Conservation (phyloP, 1,140 invertebrate genomes). For the Lutraria rhynchaena region DNA sequence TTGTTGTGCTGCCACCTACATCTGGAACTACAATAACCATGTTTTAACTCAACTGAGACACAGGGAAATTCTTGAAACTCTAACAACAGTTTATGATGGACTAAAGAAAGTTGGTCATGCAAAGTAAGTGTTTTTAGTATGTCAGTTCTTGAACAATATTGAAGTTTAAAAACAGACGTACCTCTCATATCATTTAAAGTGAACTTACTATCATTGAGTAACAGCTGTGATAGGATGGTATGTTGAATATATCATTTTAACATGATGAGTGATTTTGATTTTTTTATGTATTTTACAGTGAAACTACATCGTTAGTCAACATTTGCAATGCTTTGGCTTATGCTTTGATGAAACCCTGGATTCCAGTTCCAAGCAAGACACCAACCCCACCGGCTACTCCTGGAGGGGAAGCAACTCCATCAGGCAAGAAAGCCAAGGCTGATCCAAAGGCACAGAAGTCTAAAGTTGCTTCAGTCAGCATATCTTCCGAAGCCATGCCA, state of each 20-base stretch:
- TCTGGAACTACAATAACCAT: conserved; percentile 83
- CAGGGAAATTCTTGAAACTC: conserved; percentile 75
- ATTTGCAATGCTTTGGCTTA: conserved; percentile 78
- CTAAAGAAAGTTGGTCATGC: conserved; percentile 81
- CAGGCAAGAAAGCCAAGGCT: conserved; percentile 50
- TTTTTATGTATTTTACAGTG: too few species aligned
- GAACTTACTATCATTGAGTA: too few species aligned
- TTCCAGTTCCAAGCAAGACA: conserved; percentile 68
- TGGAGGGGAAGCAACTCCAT: conserved; percentile 11
- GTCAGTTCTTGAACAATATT: too few species aligned
- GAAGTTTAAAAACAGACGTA: too few species aligned
- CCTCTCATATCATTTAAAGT: too few species aligned
- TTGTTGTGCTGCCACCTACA: conserved; percentile 78
- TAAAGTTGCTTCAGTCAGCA: conserved; percentile 55
- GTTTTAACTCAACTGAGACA: conserved; percentile 76
- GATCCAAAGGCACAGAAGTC: conserved; percentile 55
- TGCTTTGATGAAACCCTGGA: conserved; percentile 78
- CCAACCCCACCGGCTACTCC: conserved; percentile 44
- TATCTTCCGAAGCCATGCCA: conserved; percentile 75
- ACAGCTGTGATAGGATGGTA: too few species aligned
- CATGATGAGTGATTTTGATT: too few species aligned
- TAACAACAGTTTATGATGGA: conserved; percentile 76
- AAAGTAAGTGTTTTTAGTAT: too few species aligned
- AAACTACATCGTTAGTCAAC: conserved; percentile 79
- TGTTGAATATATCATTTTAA: too few species aligned